A percentile compares a stretch with the other conserved stretches of the same genome.
Conservation (phyloP, 2,797 vertebrate genomes). For the Prionace glauca region DNA sequence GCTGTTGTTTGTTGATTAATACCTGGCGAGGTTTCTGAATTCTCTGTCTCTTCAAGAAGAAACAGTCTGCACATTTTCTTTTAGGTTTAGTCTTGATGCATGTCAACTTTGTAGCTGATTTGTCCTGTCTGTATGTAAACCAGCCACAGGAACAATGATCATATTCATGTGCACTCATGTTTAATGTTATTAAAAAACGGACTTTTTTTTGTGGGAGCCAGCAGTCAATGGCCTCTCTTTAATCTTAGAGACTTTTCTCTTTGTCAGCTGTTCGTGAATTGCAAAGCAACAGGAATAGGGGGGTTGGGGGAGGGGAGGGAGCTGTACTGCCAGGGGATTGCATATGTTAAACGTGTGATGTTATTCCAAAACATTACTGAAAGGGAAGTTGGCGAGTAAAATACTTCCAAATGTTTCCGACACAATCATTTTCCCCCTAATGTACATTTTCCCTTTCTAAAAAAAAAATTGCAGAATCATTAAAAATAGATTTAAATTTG, state of each 20-base stretch:
- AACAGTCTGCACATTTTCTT: constrained; percentile 27
- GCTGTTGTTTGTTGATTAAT: constrained; percentile 19
- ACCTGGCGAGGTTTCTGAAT: constrained; percentile 15
- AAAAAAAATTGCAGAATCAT: constrained; percentile 25
- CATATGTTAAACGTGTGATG: constrained; percentile 53
- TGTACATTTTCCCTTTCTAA: constrained; percentile 9
- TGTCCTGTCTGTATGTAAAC: constrained; percentile 57
- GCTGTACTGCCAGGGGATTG: constrained; percentile 54
- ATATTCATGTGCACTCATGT: constrained; percentile 69
- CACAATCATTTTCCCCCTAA: constrained; percentile 33
- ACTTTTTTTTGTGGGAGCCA: constrained; percentile 51
- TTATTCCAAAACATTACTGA: constrained; percentile 51
- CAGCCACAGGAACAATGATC: constrained; percentile 65
- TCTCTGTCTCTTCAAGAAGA: background rate
- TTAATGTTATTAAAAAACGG: constrained; percentile 71
- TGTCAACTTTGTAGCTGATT: constrained; percentile 62
- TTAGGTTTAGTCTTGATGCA: constrained; percentile 50
- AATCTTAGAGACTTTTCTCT: constrained; percentile 70
- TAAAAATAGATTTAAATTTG: constrained; percentile 30
- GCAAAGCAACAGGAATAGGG: constrained; percentile 54
- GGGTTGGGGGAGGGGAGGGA: constrained; percentile 52
- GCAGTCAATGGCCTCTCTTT: constrained; percentile 71
- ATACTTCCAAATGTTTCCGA: constrained; percentile 39
- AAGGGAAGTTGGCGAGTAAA: constrained; percentile 44
- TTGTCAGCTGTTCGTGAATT: constrained; percentile 59